phyloP scores from a whole-genome alignment of 2,888 invertebrate genomes.

The Polyommatus icarus region DNA sequence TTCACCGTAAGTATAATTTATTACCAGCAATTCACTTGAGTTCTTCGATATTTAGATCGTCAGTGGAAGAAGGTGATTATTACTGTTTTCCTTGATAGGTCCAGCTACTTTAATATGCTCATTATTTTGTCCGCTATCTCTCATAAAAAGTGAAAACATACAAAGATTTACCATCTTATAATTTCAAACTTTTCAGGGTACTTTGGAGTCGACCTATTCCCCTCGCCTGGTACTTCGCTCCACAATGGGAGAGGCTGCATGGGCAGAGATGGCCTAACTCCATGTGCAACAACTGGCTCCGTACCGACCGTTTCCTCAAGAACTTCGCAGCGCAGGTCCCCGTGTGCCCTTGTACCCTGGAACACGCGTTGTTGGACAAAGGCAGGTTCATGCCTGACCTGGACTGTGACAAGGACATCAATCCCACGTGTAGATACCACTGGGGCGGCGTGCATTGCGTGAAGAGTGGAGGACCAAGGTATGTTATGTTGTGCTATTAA shows the following conservation, averaged over 20 bases:
- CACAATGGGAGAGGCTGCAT: constrained; percentile 91
- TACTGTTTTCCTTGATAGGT: too few species aligned
- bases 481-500: constrained; percentile 53
- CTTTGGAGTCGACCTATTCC: constrained; percentile 97
- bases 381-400: constrained; percentile 95
- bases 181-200: constrained; percentile 61
- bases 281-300: constrained; percentile 95
- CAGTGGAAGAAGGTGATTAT: too few species aligned
- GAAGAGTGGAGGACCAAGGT: constrained; percentile 94
- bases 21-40: not conserved
- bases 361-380: constrained; percentile 94
- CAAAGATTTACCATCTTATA: not conserved
- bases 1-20: constrained; percentile 85
- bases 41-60: too few species aligned
- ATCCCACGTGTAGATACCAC: constrained; percentile 93
- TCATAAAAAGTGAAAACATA: not conserved
- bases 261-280: constrained; percentile 91
- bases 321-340: constrained; percentile 92
- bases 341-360: constrained; percentile 94
- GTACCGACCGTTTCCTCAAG: constrained; percentile 89
- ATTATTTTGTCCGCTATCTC: not conserved
- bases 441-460: constrained; percentile 96
- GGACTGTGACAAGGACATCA: constrained; percentile 94
- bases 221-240: constrained; percentile 94
- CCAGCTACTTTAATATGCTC: not conserved